Evolutionary conservation across 2,797 vertebrate species (phyloP), one percentile per base, ranked within the genome.

Genomic region (Siniperca obscura): DNA sequence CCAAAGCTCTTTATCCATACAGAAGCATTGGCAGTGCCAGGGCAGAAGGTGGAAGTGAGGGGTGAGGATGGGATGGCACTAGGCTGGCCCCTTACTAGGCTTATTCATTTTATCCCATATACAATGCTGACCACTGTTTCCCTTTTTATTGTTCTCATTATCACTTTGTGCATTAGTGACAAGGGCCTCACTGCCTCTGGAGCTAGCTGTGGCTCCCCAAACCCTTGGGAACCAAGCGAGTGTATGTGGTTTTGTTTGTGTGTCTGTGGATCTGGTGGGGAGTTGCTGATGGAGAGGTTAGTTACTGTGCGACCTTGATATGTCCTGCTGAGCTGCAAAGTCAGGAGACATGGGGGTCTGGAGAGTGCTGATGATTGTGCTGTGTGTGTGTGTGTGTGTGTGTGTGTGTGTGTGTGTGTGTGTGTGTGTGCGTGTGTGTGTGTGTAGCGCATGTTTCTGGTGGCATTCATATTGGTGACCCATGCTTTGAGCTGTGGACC

Each of bases 1-100:
- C 86, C 91, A 95, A 95, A 95, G 92, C 93, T 90, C 86, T 95
- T 95, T 92, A 95, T 95, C 95, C 89, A 73, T 74, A 91, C 93
- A 91, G 91, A 95, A 95, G 90, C 93, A 80, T 66, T 74, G 76
- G 86, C 86, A 87, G 87, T 84, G 84, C 87, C 81, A 87, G 83
- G 70, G 82, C 75, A 69, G 83, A 85, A 82, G 80, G 85, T 86
- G 84, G 86, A 82, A 84, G 82, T 80, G 82, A 72, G 64, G 64
- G 14, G 83, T 76, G 76, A 69, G 85, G 81, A 83, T 78, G 82
- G 72, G 85, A 82, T 80, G 78, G 80, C 83, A 86, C 67, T 52
- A 77, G 65, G 68, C 71, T 77, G 82, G 80, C 36, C 74, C 70
- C 44, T 80, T 88, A 92, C 80, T 5, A n/a, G 75, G 86, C 69